A percentile compares a stretch with the other conserved stretches of the same genome.
These are phyloP conservation scores for Orchesella flavescens DNA, from an alignment of 2,888 invertebrate species.

Conservation along the genomic window DNA sequence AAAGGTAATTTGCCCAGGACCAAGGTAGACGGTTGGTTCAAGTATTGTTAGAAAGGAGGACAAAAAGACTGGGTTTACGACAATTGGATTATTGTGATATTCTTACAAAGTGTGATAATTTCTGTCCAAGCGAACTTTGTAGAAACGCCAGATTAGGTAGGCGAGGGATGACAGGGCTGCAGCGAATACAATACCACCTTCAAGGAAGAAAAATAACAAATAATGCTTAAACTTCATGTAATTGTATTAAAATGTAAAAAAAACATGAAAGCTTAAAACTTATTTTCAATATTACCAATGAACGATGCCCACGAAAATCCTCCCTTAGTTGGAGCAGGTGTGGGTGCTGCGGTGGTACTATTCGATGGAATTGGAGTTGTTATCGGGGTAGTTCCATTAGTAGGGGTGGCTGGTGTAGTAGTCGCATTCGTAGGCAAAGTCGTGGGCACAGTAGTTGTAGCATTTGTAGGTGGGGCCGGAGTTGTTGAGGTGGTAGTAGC, in stretches of 20 bases:
- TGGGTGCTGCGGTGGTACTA: constrained; percentile 14
- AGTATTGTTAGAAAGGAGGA: constrained; percentile 34
- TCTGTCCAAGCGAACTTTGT: constrained; percentile 87
- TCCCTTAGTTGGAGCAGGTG: constrained; percentile 51
- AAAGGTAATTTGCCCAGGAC: constrained; percentile 30
- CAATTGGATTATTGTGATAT: constrained; percentile 42
- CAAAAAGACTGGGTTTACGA: constrained; percentile 49
- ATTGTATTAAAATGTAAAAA: too few species aligned
- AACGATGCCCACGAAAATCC: constrained; percentile 69
- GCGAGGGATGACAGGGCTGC: constrained; percentile 86
- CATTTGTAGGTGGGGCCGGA: constrained; percentile 19
- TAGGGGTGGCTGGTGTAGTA: constrained; percentile 40
- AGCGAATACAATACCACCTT: constrained; percentile 88
- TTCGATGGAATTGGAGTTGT: constrained; percentile 30
- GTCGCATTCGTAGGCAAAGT: too few species aligned
- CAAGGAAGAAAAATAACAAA: constrained; percentile 65
- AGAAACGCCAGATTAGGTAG: constrained; percentile 89
- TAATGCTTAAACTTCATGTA: too few species aligned
- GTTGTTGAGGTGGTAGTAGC: constrained; percentile 43
- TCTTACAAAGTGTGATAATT: constrained; percentile 91
- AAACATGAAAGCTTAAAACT: too few species aligned
- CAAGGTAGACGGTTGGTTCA: constrained; percentile 14
- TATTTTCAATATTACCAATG: constrained; percentile 59
- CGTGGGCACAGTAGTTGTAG: constrained; percentile 15
- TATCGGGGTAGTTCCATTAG: constrained; percentile 21